Evolutionary conservation across 2,888 invertebrate species (phyloP).

Genomic region (Sceliomorpha sp.): DNA sequence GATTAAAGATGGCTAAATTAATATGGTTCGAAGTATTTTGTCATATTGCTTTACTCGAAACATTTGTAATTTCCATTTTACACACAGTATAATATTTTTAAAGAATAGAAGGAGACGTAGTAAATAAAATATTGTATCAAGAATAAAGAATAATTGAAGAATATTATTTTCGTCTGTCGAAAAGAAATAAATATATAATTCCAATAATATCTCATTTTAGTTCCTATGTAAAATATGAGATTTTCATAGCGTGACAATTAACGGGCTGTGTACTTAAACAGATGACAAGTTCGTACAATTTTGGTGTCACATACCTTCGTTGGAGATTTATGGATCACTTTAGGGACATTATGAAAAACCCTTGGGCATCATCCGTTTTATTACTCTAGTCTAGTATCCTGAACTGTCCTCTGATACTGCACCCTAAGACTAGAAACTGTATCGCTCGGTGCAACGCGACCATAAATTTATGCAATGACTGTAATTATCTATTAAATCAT

Average conservation of each 20-base stretch:
- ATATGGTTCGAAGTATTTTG: too few relatives aligned
- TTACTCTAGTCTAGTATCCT: constrained; percentile 30
- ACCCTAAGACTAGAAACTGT: constrained; percentile 37
- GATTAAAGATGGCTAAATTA: too few relatives aligned
- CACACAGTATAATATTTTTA: too few relatives aligned
- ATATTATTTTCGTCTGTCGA: neutral
- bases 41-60: too few relatives aligned
- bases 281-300: constrained; percentile 31
- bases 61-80: too few relatives aligned
- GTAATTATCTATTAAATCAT: constrained; percentile 50
- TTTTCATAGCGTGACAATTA: constrained; percentile 27
- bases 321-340: constrained; percentile 39
- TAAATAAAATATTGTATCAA: too few relatives aligned
- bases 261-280: constrained; percentile 19
- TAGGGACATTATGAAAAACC: constrained; percentile 31
- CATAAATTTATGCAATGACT: constrained; percentile 37
- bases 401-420: constrained; percentile 32
- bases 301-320: constrained; percentile 7
- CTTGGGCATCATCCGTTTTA: constrained; percentile 36
- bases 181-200: neutral
- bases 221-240: constrained; percentile 1
- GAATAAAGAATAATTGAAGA: too few relatives aligned
- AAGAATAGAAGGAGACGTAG: too few relatives aligned
- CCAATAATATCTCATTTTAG: constrained; percentile 6
- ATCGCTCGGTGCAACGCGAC: constrained; percentile 21